A percentile compares a stretch with the other conserved stretches of the same genome.
Conservation (phyloP, 2,888 invertebrate species). For the Athetis lepigone region DNA sequence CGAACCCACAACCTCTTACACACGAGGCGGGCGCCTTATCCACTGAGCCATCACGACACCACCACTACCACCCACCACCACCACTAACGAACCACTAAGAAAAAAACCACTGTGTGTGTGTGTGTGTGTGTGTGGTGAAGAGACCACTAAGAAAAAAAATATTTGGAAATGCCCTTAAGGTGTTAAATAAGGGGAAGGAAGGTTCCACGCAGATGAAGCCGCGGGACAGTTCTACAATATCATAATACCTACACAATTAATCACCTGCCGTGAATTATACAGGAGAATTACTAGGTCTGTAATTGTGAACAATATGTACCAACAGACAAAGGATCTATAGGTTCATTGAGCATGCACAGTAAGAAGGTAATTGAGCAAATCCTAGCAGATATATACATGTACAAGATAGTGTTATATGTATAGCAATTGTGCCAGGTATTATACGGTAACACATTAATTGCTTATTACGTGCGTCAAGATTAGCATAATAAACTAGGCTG, state of each 20-base stretch:
- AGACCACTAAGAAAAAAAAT: no score
- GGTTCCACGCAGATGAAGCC: no score
- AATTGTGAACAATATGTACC: constrained; percentile 8
- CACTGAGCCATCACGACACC: no score
- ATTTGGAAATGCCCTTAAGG: no score
- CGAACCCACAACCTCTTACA: no score
- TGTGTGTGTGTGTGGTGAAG: no score
- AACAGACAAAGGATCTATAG: constrained; percentile 35
- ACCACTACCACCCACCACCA: no score
- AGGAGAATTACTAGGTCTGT: constrained; percentile 7
- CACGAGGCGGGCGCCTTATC: no score
- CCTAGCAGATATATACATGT: constrained; percentile 3
- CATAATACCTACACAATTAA: constrained; percentile 8
- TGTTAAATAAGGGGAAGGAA: no score
- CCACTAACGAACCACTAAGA: no score
- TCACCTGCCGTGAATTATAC: background rate
- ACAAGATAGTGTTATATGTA: constrained; percentile 7
- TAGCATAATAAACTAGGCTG: constrained; percentile 68
- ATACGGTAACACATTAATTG: constrained; percentile 62
- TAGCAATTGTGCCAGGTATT: constrained; percentile 34
- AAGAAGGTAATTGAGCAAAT: constrained; percentile 44
- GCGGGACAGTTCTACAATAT: background rate
- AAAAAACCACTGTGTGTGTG: no score
- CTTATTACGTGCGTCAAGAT: constrained; percentile 65
- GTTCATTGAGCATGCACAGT: constrained; percentile 43